Evolutionary conservation across 2,797 vertebrate genomes (phyloP), one percentile per base, ranked within the genome.

Genomic region (Rhinoraja longicauda): DNA sequence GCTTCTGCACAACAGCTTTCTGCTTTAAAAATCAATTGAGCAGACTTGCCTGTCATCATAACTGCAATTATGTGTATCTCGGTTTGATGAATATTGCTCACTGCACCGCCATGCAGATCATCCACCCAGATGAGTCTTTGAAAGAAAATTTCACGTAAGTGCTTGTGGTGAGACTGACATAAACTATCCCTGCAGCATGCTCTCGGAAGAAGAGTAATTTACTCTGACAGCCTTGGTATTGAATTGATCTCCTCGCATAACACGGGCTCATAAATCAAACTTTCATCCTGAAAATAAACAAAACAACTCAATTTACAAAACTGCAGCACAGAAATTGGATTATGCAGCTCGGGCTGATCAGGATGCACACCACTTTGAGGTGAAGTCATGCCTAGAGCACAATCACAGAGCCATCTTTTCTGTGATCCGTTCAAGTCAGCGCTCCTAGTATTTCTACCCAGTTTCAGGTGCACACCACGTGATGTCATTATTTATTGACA

Each of bases 261-360:
- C 8, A 88, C 64, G 64, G 59, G 84, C 59, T 88, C 59, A 88
- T 88, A 88, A 88, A 88, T 88, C 62, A 88, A 88, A 67, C 15
- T 36, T 88, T 67, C 67, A 67, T 32, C 19, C n/a, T 88, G 62
- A 67, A 88, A 88, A 36, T 88, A 67, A 88, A 10, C n/a, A 67
- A 88, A 88, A 88, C 64, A n/a, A 19, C 59, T 67, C 67, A 88
- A 88, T 67, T 67, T 64, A 88, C 59, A 88, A 67, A 64, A 72
- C 70, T 72, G 70, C 19, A 21, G 24, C 70, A 72, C 70, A 72
- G 3, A 72, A 72, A 72, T 21, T 72, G 70, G 70, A 72, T 72
- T 72, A 21, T 7, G 21, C 5, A 72, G 70, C 70, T 72, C 6
- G 72, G 67, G 19, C 13, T 19, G 64, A 67, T 67, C 19, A 67